Conservation (phyloP, 1,140 invertebrate species). For the Megathymus violae region DNA sequence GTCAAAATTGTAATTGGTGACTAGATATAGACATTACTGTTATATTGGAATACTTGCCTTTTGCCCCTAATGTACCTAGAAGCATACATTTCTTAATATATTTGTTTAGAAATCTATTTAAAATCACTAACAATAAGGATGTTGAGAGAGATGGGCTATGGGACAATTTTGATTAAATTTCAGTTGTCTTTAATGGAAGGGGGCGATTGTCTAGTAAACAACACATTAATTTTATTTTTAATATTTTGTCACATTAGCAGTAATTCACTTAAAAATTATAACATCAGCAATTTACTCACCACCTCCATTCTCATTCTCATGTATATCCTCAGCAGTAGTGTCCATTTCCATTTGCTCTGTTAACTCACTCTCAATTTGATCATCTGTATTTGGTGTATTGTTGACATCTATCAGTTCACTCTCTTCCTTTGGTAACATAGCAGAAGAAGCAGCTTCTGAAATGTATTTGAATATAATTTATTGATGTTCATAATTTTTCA, state of each 20-base stretch:
- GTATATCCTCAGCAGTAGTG: conserved; percentile 21
- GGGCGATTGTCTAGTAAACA: too few species aligned
- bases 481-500: too few species aligned
- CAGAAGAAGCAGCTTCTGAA: conserved; percentile 46
- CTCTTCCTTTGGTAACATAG: conserved; percentile 58
- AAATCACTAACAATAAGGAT: conserved; percentile 1
- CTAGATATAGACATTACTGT: not conserved
- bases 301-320: conserved; percentile 58
- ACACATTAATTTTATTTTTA: too few species aligned
- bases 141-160: too few species aligned
- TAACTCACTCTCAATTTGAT: conserved; percentile 41
- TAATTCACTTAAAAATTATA: too few species aligned
- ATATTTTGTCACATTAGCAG: too few species aligned
- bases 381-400: conserved; percentile 33
- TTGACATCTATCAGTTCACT: conserved; percentile 42
- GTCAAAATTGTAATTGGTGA: too few species aligned
- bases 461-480: too few species aligned
- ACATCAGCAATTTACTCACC: too few species aligned
- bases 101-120: not conserved
- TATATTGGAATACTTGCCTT: not conserved
- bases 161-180: too few species aligned
- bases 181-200: too few species aligned
- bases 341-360: conserved; percentile 26
- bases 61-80: conserved; percentile 8
- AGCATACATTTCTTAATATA: not conserved